Percentiles rank a stretch among this genome's conserved stretches.
phyloP scores from a whole-genome alignment of 2,888 invertebrate species.

The Scelioninae gen. 1 region DNA sequence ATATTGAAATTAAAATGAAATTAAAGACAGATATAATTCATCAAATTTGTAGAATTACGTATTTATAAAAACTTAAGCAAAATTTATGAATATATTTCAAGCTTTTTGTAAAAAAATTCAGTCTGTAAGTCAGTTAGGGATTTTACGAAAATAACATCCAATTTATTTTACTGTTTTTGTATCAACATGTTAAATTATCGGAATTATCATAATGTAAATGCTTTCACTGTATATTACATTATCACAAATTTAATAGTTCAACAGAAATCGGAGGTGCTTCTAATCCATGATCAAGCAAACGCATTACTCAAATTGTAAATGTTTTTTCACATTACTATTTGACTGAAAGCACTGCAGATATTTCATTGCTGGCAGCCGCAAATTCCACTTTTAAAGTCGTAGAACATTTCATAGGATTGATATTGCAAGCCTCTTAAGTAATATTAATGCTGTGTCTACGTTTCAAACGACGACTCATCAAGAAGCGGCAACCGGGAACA shows the following conservation, averaged over 20 bases:
- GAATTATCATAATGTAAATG: not conserved
- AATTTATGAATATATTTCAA: no score
- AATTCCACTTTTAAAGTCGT: slow-evolving; percentile 32
- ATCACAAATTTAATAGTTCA: not conserved
- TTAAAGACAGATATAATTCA: no score
- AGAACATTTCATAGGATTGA: slow-evolving; percentile 47
- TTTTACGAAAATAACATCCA: no score
- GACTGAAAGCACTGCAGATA: slow-evolving; percentile 14
- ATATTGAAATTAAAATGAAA: no score
- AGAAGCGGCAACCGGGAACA: slow-evolving; percentile 56
- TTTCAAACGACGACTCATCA: slow-evolving; percentile 62
- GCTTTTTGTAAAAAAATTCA: no score
- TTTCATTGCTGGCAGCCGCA: slow-evolving; percentile 24
- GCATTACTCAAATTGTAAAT: slow-evolving; percentile 27
- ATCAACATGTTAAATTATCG: not conserved
- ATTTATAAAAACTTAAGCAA: no score
- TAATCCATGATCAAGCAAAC: slow-evolving; percentile 10
- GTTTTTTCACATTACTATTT: slow-evolving; percentile 17
- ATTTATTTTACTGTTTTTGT: not conserved
- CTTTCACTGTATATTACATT: not conserved
- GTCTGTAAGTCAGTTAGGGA: no score
- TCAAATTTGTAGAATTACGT: no score
- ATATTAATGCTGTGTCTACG: slow-evolving; percentile 68
- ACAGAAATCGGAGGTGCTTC: slow-evolving; percentile 7
- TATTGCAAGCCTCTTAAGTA: slow-evolving; percentile 62